Evolutionary conservation across 2,797 vertebrate species (phyloP).

Genomic region (Sciaenops ocellatus): DNA sequence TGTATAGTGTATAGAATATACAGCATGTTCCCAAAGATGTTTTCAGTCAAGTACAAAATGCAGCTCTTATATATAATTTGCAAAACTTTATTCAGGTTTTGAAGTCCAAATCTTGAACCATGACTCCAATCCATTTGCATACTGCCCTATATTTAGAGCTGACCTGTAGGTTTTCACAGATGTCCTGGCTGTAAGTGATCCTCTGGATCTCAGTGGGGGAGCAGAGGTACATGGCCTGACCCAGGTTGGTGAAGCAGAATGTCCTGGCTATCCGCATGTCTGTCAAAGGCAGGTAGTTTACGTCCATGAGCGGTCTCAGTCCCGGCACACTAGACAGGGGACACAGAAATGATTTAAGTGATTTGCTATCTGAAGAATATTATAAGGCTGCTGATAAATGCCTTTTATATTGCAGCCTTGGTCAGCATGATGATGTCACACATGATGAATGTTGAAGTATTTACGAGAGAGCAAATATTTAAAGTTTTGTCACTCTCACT

Average conservation of each 20-base stretch:
- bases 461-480: neutral
- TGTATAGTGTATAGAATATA: no score
- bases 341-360: conserved; percentile 25
- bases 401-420: neutral
- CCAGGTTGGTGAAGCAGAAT: conserved; percentile 98
- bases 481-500: neutral
- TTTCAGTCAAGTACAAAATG: neutral
- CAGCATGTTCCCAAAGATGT: neutral
- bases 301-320: conserved; percentile 96
- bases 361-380: neutral
- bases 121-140: neutral
- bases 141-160: conserved; percentile 16
- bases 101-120: neutral
- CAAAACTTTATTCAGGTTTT: neutral
- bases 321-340: conserved; percentile 91
- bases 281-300: conserved; percentile 98
- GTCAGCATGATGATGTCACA: neutral
- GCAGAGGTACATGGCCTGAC: conserved; percentile 97
- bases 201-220: conserved; percentile 99
- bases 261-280: conserved; percentile 99
- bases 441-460: neutral
- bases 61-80: neutral
- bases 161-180: conserved; percentile 98
- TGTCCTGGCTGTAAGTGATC: conserved; percentile 98
- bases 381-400: neutral